Conservation (phyloP, 2,113 vertebrate genomes). For the Helogale parvula region DNA sequence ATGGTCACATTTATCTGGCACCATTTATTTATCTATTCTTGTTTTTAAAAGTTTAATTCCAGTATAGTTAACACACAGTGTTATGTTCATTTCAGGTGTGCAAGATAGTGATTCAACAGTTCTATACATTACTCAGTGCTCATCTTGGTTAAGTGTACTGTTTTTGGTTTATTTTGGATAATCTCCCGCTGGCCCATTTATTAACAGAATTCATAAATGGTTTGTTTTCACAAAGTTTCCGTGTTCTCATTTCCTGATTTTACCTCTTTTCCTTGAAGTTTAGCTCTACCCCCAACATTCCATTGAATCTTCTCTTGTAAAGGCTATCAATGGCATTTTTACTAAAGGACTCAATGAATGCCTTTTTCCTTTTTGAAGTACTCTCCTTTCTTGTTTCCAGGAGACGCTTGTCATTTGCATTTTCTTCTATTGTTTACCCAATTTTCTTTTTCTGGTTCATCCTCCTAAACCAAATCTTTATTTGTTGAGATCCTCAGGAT, state of each 20-base stretch:
- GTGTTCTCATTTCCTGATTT: background rate
- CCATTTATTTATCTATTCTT: background rate
- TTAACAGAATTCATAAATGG: background rate
- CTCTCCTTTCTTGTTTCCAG: background rate
- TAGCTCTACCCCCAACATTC: background rate
- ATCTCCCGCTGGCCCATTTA: background rate
- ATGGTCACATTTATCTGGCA: background rate
- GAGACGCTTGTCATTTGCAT: background rate
- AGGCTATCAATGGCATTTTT: background rate
- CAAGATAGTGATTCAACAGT: background rate
- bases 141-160: background rate
- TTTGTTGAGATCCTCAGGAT: background rate
- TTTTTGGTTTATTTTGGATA: background rate
- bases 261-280: background rate
- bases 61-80: background rate
- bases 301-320: background rate
- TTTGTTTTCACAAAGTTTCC: background rate
- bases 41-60: background rate
- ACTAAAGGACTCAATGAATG: background rate
- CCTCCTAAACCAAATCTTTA: background rate
- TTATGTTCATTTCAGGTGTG: background rate
- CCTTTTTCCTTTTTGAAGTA: background rate
- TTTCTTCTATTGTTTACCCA: background rate
- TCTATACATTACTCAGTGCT: background rate
- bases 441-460: background rate